Evolutionary conservation across 1,140 invertebrate genomes (phyloP).

Genomic region (Bombus pascuorum): DNA sequence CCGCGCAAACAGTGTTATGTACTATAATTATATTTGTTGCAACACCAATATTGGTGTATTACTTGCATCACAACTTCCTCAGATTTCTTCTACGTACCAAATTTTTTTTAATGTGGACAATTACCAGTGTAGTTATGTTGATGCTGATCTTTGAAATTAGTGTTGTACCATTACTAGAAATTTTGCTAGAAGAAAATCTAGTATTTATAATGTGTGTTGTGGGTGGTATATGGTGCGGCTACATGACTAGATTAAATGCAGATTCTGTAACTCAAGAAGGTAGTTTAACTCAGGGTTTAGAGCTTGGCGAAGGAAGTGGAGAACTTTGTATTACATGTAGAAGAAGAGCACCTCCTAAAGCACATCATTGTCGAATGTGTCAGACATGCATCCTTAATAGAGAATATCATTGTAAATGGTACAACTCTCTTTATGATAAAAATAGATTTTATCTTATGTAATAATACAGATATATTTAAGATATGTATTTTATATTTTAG

Average conservation of each 20-base stretch:
- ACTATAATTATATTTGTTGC: conserved; percentile 85
- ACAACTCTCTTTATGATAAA: not conserved
- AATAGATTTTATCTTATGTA: not conserved
- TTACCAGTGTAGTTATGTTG: conserved; percentile 85
- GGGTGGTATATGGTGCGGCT: conserved; percentile 84
- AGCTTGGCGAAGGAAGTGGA: conserved; percentile 77
- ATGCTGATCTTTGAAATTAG: conserved; percentile 86
- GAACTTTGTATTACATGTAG: conserved; percentile 78
- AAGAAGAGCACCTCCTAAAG: conserved; percentile 73
- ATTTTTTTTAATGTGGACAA: conserved; percentile 88
- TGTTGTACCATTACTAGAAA: conserved; percentile 86
- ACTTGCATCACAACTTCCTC: conserved; percentile 84
- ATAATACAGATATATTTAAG: not conserved
- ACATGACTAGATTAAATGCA: conserved; percentile 83
- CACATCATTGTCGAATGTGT: conserved; percentile 78
- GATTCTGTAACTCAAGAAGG: conserved; percentile 74
- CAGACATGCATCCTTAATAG: conserved; percentile 78
- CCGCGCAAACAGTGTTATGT: conserved; percentile 84
- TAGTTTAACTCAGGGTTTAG: conserved; percentile 66
- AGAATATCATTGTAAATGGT: conserved; percentile 82
- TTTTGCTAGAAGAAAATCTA: conserved; percentile 87
- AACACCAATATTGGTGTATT: conserved; percentile 85
- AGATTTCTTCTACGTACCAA: conserved; percentile 85
- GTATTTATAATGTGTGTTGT: conserved; percentile 84
- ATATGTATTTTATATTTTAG: conserved; percentile 76